A percentile compares a stretch with the other conserved stretches of the same genome.
Evolutionary conservation across 2,113 vertebrate species (phyloP).

Genomic region (Otocyon megalotis): DNA sequence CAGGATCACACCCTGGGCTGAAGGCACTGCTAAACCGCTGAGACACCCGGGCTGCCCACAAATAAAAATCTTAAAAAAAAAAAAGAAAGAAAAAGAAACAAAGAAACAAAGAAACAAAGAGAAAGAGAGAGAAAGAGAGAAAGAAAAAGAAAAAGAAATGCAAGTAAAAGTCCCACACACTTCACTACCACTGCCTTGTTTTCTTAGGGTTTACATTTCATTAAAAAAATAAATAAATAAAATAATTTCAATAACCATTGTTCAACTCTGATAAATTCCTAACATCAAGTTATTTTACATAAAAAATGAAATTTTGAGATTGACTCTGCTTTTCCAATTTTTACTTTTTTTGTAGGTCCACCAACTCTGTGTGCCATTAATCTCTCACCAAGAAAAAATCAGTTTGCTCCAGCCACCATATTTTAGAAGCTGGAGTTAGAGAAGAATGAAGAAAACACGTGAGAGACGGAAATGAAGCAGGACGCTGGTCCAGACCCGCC

Average conservation of each 20-base stretch:
- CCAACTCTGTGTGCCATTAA: background rate
- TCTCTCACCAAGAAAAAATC: background rate
- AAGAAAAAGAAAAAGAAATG: background rate
- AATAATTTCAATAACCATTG: conserved; percentile 36
- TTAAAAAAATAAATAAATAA: too few species aligned
- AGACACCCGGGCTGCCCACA: too few species aligned
- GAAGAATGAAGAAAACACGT: background rate
- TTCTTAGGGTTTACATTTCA: background rate
- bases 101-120: too few species aligned
- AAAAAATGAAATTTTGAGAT: conserved; percentile 40
- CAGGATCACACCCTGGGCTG: too few species aligned
- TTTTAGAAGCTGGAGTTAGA: conserved; percentile 20
- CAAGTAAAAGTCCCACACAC: background rate
- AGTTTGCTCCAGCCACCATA: background rate
- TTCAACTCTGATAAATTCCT: background rate
- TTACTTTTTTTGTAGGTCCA: background rate
- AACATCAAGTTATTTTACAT: conserved; percentile 18
- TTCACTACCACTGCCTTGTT: conserved; percentile 18
- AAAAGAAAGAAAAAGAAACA: too few species aligned
- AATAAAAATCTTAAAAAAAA: too few species aligned
- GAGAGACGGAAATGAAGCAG: background rate
- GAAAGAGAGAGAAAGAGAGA: too few species aligned
- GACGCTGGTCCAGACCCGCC: background rate
- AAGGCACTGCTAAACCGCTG: too few species aligned
- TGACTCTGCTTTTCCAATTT: conserved; percentile 27